A percentile compares a stretch with the other conserved stretches of the same genome.
These are phyloP conservation scores for Gymnorhina tibicen DNA, from an alignment of 2,113 vertebrate species.

Conservation along the genomic window DNA sequence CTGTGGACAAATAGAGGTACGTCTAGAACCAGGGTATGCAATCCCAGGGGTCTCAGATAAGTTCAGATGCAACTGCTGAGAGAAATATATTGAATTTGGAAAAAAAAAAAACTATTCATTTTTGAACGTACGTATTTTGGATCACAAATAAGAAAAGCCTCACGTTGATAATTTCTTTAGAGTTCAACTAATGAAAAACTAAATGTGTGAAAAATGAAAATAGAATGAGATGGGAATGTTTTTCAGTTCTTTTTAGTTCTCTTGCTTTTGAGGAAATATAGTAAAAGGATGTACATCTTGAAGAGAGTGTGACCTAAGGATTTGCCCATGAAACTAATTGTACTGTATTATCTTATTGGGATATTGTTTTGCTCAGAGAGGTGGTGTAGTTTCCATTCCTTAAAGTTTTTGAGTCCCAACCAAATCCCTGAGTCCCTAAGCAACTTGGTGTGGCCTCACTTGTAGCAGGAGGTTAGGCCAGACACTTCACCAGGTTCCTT, in stretches of 20 bases:
- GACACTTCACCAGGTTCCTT: neutral
- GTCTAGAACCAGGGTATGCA: neutral
- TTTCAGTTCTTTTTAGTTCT: neutral
- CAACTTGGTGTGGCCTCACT: neutral
- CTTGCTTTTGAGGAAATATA: neutral
- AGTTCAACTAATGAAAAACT: neutral
- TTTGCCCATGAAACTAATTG: neutral
- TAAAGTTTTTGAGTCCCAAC: neutral
- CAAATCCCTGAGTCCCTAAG: neutral
- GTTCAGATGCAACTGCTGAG: neutral
- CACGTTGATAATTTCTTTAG: neutral
- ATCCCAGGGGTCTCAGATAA: neutral
- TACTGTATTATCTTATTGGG: neutral
- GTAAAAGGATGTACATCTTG: neutral
- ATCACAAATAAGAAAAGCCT: neutral
- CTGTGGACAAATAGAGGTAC: neutral
- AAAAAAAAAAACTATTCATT: neutral
- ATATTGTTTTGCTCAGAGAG: neutral
- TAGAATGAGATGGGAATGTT: neutral
- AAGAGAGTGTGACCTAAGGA: neutral
- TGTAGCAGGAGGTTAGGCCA: neutral
- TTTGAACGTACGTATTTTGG: fast-evolving
- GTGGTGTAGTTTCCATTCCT: neutral
- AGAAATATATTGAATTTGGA: neutral
- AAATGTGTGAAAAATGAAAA: neutral